Percentiles rank a stretch among this genome's conserved stretches.
These are phyloP conservation scores for Tenodera sinensis DNA, from an alignment of 2,888 invertebrate genomes.

Conservation along the genomic window DNA sequence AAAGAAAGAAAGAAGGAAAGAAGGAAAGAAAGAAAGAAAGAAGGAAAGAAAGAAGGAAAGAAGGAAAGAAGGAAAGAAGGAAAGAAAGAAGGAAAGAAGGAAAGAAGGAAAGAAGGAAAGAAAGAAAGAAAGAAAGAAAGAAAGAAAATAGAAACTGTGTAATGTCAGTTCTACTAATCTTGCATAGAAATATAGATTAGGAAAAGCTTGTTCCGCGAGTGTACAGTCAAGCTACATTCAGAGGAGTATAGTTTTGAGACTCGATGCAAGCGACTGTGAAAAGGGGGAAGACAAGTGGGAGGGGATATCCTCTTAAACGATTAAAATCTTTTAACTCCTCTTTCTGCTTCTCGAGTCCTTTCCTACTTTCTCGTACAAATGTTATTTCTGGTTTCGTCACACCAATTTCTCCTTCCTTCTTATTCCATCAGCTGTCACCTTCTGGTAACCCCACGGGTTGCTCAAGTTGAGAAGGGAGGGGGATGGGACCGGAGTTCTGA, in stretches of 20 bases:
- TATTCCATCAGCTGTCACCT: neutral
- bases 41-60: no score
- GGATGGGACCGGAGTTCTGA: neutral
- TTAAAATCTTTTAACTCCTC: constrained; percentile 16
- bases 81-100: no score
- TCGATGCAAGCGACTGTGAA: neutral
- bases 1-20: no score
- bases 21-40: no score
- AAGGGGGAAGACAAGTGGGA: neutral
- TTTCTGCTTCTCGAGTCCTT: neutral
- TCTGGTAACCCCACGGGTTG: neutral
- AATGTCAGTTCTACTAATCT: no score
- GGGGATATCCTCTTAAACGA: constrained; percentile 15
- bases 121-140: no score
- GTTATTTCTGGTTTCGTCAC: constrained; percentile 6
- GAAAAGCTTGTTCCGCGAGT: neutral
- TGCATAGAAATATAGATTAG: no score
- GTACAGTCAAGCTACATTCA: neutral
- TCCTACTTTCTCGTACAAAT: neutral
- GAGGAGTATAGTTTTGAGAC: neutral
- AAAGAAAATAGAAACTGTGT: no score
- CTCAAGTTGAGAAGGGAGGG: neutral
- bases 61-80: no score
- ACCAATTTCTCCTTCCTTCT: neutral
- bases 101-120: no score